These are phyloP conservation scores for Napeogenes sylphis DNA, from an alignment of 2,888 invertebrate species.

Conservation along the genomic window DNA sequence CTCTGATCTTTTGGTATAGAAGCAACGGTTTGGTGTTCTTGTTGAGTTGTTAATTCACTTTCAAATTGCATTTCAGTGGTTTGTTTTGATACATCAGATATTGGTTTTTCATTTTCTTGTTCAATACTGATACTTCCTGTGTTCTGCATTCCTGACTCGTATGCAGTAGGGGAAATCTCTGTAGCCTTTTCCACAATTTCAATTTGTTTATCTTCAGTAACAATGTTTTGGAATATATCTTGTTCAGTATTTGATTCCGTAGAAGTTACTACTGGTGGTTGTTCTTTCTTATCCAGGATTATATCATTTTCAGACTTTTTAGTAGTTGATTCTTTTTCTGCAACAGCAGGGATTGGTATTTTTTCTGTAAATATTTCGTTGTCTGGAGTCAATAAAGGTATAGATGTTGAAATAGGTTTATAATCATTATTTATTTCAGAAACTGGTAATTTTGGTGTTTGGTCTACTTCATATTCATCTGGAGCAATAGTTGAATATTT, in stretches of 20 bases:
- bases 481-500: slow-evolving; percentile 16
- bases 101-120: not conserved
- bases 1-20: not conserved
- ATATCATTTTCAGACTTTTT: slow-evolving; percentile 10
- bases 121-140: not conserved
- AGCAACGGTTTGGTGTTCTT: not conserved
- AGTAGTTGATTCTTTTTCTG: slow-evolving; percentile 13
- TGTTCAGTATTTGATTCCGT: slow-evolving; percentile 12
- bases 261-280: slow-evolving; percentile 6
- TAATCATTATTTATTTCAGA: slow-evolving; percentile 18
- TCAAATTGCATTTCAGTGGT: slow-evolving; percentile 9
- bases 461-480: slow-evolving; percentile 19
- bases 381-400: slow-evolving; percentile 23
- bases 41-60: not conserved
- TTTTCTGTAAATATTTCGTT: slow-evolving; percentile 30
- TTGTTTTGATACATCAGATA: slow-evolving; percentile 4
- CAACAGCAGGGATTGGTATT: slow-evolving; percentile 13
- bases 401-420: slow-evolving; percentile 21
- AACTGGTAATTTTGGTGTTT: slow-evolving; percentile 21
- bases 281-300: slow-evolving; percentile 8
- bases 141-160: not conserved
- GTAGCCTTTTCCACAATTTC: not conserved
- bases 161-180: not conserved
- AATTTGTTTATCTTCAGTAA: not conserved
- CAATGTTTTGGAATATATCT: not conserved